phyloP scores from a whole-genome alignment of 2,113 vertebrate genomes.

The Mesembrinibis cayennensis region DNA sequence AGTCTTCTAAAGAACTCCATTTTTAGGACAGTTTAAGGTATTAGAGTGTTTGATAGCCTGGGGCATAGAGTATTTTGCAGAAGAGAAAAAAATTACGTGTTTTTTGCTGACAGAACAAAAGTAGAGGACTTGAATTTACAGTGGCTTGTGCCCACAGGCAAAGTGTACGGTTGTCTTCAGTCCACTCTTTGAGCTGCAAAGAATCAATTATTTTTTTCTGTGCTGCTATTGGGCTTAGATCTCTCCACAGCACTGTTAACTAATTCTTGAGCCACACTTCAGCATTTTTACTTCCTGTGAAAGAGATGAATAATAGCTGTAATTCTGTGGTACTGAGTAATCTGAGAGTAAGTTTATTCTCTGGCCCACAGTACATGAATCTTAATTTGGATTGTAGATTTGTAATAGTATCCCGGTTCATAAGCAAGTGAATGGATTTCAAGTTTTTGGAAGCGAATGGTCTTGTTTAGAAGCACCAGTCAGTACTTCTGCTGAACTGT shows the following conservation, averaged over 20 bases:
- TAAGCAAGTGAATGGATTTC: not conserved
- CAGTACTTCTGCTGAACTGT: not conserved
- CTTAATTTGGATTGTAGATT: not conserved
- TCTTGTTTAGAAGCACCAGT: not conserved
- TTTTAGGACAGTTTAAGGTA: not conserved
- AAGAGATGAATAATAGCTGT: not conserved
- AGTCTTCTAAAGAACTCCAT: not conserved
- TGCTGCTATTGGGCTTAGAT: not conserved
- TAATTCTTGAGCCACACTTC: not conserved
- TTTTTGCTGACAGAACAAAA: not conserved
- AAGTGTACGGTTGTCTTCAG: not conserved
- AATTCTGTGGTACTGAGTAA: slow-evolving; percentile 4
- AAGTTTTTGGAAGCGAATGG: not conserved
- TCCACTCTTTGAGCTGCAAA: not conserved
- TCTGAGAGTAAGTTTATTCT: not conserved
- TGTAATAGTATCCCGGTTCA: not conserved
- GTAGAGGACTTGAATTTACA: not conserved
- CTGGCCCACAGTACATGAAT: not conserved
- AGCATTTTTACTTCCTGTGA: not conserved
- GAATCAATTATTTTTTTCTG: not conserved
- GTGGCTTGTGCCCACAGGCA: not conserved
- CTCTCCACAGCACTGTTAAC: not conserved
- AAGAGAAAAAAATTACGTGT: not conserved
- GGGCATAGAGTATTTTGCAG: not conserved
- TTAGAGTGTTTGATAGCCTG: not conserved